These are phyloP conservation scores for Ceratosolen fusciceps DNA, from an alignment of 1,140 invertebrate species.

Conservation along the genomic window DNA sequence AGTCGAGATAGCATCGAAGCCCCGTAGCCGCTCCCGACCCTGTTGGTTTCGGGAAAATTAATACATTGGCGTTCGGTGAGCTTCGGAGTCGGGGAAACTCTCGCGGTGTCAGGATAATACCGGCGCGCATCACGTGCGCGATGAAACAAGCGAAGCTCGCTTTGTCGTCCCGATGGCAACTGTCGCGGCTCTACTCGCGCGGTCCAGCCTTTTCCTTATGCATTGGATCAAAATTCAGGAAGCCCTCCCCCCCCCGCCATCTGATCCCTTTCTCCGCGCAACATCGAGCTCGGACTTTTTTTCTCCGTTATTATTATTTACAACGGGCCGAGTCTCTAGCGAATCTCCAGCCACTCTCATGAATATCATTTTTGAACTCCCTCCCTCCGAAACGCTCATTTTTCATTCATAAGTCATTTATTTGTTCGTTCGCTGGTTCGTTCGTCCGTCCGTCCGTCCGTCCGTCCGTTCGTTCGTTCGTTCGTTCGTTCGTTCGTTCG, in stretches of 20 bases:
- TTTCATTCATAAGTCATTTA: not conserved
- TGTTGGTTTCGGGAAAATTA: no score
- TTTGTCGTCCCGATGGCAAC: not conserved
- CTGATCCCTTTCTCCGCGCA: not conserved
- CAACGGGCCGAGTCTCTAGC: not conserved
- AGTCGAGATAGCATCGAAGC: no score
- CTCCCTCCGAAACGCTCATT: constrained; percentile 3
- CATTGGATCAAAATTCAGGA: not conserved
- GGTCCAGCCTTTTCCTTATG: not conserved
- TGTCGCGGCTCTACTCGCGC: not conserved
- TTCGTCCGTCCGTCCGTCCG: not conserved
- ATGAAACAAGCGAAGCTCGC: not conserved
- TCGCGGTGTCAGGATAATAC: not conserved
- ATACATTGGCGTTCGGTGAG: no score
- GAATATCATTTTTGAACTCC: not conserved
- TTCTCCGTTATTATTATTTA: not conserved
- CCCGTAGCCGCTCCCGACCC: no score
- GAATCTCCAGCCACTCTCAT: not conserved
- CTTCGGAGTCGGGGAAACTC: no score
- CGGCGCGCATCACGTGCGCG: not conserved
- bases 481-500: no score
- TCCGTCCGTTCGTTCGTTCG: not conserved
- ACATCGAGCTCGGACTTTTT: not conserved
- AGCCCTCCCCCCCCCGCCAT: no score
- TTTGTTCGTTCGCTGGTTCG: not conserved